A percentile compares a stretch with the other conserved stretches of the same genome.
These are phyloP conservation scores for Drosophila nigricruria DNA, from an alignment of 2,888 invertebrate genomes.

Conservation along the genomic window DNA sequence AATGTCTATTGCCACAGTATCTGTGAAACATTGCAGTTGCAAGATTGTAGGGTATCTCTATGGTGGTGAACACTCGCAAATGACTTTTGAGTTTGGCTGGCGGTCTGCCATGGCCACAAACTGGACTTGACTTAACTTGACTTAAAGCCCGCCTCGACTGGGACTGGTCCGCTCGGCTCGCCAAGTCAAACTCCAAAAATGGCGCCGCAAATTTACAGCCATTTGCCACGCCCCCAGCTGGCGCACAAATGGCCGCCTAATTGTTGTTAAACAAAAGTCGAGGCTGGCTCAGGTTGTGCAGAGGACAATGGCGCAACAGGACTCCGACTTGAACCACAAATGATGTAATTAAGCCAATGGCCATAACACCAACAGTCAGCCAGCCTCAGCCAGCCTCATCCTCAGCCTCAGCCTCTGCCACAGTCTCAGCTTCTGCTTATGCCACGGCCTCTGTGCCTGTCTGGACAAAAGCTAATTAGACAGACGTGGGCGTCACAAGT, in stretches of 20 bases:
- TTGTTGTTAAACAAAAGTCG: slow-evolving; percentile 79
- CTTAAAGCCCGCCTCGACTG: neutral
- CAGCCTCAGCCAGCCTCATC: neutral
- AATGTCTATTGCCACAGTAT: neutral
- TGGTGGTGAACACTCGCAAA: neutral
- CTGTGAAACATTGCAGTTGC: neutral
- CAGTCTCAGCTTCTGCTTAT: neutral
- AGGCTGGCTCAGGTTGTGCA: slow-evolving; percentile 11
- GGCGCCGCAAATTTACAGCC: slow-evolving; percentile 72
- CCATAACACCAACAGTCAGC: slow-evolving; percentile 13
- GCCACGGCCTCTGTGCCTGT: neutral
- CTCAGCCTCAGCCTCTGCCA: neutral
- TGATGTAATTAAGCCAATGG: slow-evolving; percentile 76
- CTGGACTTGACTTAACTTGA: neutral
- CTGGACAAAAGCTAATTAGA: slow-evolving; percentile 71
- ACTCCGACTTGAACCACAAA: slow-evolving; percentile 66
- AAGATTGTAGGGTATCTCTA: neutral
- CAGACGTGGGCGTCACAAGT: slow-evolving; percentile 74
- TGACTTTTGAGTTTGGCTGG: slow-evolving; percentile 24
- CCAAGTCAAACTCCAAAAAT: slow-evolving; percentile 65
- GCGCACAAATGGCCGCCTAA: slow-evolving; percentile 62
- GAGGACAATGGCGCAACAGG: slow-evolving; percentile 68
- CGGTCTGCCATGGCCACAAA: slow-evolving; percentile 36
- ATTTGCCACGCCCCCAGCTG: slow-evolving; percentile 73
- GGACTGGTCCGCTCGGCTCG: neutral